Conservation (phyloP, 1,140 invertebrate species). For the Octopus bimaculoides region DNA sequence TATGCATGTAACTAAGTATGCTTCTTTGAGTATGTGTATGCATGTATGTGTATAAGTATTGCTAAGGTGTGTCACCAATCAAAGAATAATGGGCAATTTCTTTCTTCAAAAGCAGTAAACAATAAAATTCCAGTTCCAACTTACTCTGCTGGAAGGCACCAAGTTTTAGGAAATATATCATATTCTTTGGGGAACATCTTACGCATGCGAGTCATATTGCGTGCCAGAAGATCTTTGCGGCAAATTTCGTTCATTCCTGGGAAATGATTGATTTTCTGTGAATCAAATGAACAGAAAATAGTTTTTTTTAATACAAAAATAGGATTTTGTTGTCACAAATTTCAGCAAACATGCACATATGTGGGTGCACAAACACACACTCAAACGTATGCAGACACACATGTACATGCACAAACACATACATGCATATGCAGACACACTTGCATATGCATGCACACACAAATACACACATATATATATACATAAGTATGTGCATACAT, state of each 20-base stretch:
- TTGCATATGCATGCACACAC: too few relatives aligned
- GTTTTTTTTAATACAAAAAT: too few relatives aligned
- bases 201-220: constrained; percentile 82
- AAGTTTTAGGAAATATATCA: constrained; percentile 89
- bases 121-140: constrained; percentile 28
- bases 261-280: constrained; percentile 85
- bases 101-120: background rate
- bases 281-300: background rate
- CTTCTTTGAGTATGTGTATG: background rate
- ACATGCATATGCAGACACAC: too few relatives aligned
- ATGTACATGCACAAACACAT: too few relatives aligned
- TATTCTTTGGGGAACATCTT: constrained; percentile 84
- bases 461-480: too few relatives aligned
- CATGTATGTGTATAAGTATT: background rate
- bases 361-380: too few relatives aligned
- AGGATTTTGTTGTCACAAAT: too few relatives aligned
- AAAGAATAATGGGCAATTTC: background rate
- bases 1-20: background rate
- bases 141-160: constrained; percentile 89
- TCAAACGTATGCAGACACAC: too few relatives aligned
- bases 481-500: too few relatives aligned
- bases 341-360: too few relatives aligned
- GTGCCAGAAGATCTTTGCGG: constrained; percentile 78
- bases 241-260: constrained; percentile 91
- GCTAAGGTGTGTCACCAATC: too few relatives aligned